Conservation (phyloP, 2,888 invertebrate species). For the Clostera curtula region DNA sequence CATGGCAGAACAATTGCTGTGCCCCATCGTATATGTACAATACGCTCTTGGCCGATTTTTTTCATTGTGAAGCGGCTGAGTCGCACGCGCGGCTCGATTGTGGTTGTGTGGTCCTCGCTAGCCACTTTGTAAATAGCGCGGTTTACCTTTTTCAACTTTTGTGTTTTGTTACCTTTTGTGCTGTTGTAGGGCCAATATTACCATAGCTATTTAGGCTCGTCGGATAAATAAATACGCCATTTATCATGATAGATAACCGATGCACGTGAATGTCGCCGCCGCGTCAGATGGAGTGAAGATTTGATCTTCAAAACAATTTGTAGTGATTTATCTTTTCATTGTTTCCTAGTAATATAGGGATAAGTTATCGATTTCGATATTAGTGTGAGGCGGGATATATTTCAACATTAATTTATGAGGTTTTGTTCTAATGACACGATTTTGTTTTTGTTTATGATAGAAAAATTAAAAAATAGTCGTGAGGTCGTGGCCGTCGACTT, state of each 20-base stretch:
- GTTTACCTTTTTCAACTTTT: constrained; percentile 76
- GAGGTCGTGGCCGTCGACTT: too few species aligned
- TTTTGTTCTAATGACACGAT: constrained; percentile 5
- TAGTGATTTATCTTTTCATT: constrained; percentile 56
- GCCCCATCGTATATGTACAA: too few species aligned
- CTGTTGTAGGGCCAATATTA: constrained; percentile 75
- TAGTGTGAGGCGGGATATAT: constrained; percentile 8
- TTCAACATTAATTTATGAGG: constrained; percentile 11
- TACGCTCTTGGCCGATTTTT: too few species aligned
- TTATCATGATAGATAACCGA: constrained; percentile 74
- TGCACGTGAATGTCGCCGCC: constrained; percentile 61
- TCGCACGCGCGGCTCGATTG: constrained; percentile 74
- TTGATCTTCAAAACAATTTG: constrained; percentile 56
- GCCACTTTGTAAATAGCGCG: constrained; percentile 76
- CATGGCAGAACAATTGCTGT: too few species aligned
- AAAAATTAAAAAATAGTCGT: too few species aligned
- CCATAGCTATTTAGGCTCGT: constrained; percentile 74
- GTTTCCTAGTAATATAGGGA: constrained; percentile 34
- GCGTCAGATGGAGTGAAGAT: constrained; percentile 60
- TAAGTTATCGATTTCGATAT: constrained; percentile 16
- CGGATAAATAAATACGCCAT: constrained; percentile 75
- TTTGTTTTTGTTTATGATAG: constrained; percentile 9
- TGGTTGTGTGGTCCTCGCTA: constrained; percentile 73
- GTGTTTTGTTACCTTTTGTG: constrained; percentile 76
- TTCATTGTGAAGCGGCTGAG: constrained; percentile 58